A percentile compares a stretch with the other conserved stretches of the same genome.
phyloP scores from a whole-genome alignment of 2,888 invertebrate species.

The Neocrepidodera transversa region DNA sequence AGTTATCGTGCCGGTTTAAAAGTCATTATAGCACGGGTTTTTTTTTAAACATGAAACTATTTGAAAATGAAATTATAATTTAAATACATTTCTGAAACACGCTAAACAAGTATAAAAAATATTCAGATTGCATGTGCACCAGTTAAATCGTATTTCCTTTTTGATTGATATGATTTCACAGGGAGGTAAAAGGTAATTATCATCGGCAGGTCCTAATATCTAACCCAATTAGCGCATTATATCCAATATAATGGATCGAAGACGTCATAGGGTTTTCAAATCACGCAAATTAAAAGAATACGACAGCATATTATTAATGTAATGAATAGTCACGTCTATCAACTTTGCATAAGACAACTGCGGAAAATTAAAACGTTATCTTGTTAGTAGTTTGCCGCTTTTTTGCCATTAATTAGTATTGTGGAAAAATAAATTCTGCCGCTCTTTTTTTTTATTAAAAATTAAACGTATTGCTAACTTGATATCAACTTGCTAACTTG shows the following conservation, averaged over 20 bases:
- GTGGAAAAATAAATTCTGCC: too few relatives aligned
- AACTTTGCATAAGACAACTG: too few relatives aligned
- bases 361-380: too few relatives aligned
- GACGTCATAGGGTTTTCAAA: background rate
- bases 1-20: slow-evolving; percentile 11
- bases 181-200: slow-evolving; percentile 40
- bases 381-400: too few relatives aligned
- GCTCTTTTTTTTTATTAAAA: too few relatives aligned
- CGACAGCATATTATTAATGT: too few relatives aligned
- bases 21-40: slow-evolving; percentile 13
- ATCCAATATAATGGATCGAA: background rate
- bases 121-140: slow-evolving; percentile 27
- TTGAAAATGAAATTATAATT: slow-evolving; percentile 22
- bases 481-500: too few relatives aligned
- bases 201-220: slow-evolving; percentile 45
- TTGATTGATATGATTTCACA: slow-evolving; percentile 29
- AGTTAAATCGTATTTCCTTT: slow-evolving; percentile 31
- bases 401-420: too few relatives aligned
- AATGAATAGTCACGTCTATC: too few relatives aligned
- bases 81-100: slow-evolving; percentile 17
- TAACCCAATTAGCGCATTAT: slow-evolving; percentile 47
- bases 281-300: background rate
- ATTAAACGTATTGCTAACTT: too few relatives aligned
- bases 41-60: background rate
- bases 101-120: slow-evolving; percentile 30